Base-by-base conservation (phyloP, 2,888 invertebrate genomes). In the Cepaea hortensis region DNA sequence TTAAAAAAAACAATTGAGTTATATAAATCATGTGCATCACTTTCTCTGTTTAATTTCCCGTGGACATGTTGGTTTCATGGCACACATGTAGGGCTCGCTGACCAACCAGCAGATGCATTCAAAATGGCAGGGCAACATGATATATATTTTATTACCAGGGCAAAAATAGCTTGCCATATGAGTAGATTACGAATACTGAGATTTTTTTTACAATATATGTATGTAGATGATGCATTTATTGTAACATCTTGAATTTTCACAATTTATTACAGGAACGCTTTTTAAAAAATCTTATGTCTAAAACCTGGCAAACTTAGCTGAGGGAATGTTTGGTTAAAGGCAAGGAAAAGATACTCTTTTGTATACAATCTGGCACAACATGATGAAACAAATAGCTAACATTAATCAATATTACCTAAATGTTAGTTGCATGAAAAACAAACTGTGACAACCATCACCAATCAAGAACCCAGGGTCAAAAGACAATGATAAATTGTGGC, bases 251-350 rank as follows among this genome's bases (percentile, higher is more conserved):
- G 55, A 5, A 55, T 62, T 79, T 79, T 79, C 79, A 61, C 55
- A 35, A 65, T 68, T 23, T 68, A 68, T 81, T 79, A 61, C 15
- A 79, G 11, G 68, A 62, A 81, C 35, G 65, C 68, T 68, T n/a
- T 81, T 46, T 46, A 68, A 68, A 68, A 9, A 81, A 81, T 18
- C 15, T 68, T 81, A 13, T 81, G 20, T 68, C 20, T 70, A 35
- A 81, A 61, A 77, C 4, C 55, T 77, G 77, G 55, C 46, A 83
- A 83, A 83, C 61, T 55, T 23, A 83, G 62, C n/a, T 35, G 46
- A 79, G 85, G 85, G 85, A 85, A 85, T 85, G 85, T 85, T 77
- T n/a, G 18, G 15, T 79, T 70, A 85, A 85, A 79, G 85, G 70
- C 79, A 73, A 85, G 77, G 84, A 85, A 85, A 20, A 79, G 62